Evolutionary conservation across 2,113 vertebrate genomes (phyloP).

Genomic region (Parus major): DNA sequence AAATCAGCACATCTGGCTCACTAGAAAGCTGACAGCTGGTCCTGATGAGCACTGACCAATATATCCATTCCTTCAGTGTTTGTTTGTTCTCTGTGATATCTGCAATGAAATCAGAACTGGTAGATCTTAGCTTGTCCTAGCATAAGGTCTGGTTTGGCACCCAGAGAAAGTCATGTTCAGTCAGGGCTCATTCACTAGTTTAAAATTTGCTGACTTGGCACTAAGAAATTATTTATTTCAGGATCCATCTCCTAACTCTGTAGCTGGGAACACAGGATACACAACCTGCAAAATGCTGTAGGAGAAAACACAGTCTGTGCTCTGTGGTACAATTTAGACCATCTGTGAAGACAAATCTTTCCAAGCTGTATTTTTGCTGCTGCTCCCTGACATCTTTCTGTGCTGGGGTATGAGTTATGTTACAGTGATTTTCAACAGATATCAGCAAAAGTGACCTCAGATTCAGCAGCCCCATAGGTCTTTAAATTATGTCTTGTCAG

Average conservation of each 20-base stretch:
- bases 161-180: neutral
- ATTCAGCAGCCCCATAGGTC: neutral
- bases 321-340: neutral
- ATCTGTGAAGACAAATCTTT: conserved; percentile 14
- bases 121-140: neutral
- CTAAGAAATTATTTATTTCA: neutral
- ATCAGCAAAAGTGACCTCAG: neutral
- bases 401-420: neutral
- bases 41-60: neutral
- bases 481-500: neutral
- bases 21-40: neutral
- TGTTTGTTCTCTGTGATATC: neutral
- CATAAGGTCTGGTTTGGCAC: neutral
- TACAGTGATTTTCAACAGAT: neutral
- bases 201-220: neutral
- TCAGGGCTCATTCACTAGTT: neutral
- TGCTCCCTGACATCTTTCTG: neutral
- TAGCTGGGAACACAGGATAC: neutral
- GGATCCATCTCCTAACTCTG: neutral
- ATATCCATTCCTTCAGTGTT: neutral
- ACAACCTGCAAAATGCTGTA: neutral
- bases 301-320: neutral
- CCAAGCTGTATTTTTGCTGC: conserved; percentile 1
- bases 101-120: neutral
- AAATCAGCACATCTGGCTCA: neutral